Evolutionary conservation across 2,888 invertebrate genomes (phyloP).

Genomic region (Apomyelois bistriatella): DNA sequence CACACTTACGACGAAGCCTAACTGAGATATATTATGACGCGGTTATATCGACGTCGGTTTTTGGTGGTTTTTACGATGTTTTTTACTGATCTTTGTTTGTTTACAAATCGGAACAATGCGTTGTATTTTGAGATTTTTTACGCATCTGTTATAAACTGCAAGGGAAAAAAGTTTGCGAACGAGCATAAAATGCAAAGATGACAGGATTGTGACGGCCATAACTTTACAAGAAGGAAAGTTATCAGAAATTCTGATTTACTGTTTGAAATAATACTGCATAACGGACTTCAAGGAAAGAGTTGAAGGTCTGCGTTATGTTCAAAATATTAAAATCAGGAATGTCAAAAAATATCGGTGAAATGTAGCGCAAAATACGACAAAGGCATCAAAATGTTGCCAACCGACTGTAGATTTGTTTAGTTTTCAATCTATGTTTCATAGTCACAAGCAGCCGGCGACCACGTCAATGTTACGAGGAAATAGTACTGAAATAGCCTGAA

Average conservation of each 20-base stretch:
- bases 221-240: background rate
- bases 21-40: conserved; percentile 73
- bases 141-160: background rate
- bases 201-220: conserved; percentile 5
- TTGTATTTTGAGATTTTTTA: conserved; percentile 39
- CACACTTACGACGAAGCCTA: conserved; percentile 67
- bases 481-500: conserved; percentile 21
- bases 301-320: no score
- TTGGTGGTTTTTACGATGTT: conserved; percentile 44
- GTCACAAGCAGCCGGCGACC: conserved; percentile 55
- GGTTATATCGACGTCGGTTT: conserved; percentile 56
- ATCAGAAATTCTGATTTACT: background rate
- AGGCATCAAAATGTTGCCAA: conserved; percentile 15
- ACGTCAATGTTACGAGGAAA: conserved; percentile 39
- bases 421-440: conserved; percentile 62
- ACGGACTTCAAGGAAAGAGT: no score
- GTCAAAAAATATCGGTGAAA: background rate
- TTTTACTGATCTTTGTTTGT: conserved; percentile 70
- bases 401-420: conserved; percentile 47
- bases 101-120: conserved; percentile 63
- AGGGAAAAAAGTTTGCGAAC: background rate
- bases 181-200: conserved; percentile 9
- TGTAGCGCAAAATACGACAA: background rate
- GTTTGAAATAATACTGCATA: no score
- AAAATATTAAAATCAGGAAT: no score